Percentiles rank a stretch among this genome's conserved stretches.
phyloP scores from a whole-genome alignment of 2,797 vertebrate species.

The Lepilemur septentrionalis region DNA sequence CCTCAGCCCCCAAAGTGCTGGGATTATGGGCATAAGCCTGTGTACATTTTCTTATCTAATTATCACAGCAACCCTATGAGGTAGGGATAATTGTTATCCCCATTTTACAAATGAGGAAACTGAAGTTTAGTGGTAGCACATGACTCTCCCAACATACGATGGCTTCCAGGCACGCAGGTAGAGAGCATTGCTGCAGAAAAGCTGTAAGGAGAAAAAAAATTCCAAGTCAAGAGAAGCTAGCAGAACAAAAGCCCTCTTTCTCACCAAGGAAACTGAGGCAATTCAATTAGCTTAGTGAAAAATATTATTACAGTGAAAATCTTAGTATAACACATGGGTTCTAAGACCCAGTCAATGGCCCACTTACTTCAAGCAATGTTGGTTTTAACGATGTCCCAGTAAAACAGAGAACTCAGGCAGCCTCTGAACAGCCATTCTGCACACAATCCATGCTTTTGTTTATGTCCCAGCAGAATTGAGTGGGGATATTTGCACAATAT shows the following conservation, averaged over 20 bases:
- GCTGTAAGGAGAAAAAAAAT: background rate
- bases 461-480: background rate
- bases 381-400: background rate
- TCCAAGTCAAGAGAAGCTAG: background rate
- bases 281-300: background rate
- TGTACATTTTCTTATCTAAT: background rate
- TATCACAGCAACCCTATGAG: background rate
- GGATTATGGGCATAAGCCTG: background rate
- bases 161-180: background rate
- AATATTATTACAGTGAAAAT: conserved; percentile 21
- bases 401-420: background rate
- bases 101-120: conserved; percentile 36
- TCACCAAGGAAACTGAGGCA: background rate
- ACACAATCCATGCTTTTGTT: conserved; percentile 1
- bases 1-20: background rate
- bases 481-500: background rate
- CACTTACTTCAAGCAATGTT: conserved; percentile 17
- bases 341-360: background rate
- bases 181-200: background rate
- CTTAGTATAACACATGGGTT: background rate
- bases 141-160: background rate
- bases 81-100: background rate
- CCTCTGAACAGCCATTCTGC: background rate
- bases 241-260: conserved; percentile 16
- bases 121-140: background rate